phyloP scores from a whole-genome alignment of 2,113 vertebrate species.

The Phasianus colchicus region DNA sequence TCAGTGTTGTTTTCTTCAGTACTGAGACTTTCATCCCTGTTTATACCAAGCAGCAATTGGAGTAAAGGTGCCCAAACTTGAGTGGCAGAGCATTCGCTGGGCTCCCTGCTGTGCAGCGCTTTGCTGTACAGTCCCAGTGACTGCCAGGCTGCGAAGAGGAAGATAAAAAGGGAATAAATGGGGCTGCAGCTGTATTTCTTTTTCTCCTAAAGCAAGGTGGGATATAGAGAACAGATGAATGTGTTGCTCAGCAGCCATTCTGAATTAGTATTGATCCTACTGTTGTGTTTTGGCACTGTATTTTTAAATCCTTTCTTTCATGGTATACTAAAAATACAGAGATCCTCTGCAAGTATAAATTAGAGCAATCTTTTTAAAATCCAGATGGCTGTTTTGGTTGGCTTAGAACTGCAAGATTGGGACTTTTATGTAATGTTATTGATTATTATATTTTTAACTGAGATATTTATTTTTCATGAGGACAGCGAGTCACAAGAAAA shows the following conservation, averaged over 20 bases:
- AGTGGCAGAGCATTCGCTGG: not conserved
- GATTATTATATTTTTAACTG: not conserved
- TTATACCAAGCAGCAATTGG: not conserved
- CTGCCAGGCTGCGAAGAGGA: not conserved
- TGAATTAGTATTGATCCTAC: not conserved
- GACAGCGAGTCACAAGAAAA: not conserved
- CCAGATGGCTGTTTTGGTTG: not conserved
- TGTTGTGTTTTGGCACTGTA: not conserved
- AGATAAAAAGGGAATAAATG: not conserved
- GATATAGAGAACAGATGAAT: not conserved
- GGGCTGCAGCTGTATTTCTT: not conserved
- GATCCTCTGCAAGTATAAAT: not conserved
- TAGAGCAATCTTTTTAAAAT: not conserved
- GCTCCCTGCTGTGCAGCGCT: fast-evolving
- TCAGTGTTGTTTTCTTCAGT: not conserved
- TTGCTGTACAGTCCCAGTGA: fast-evolving
- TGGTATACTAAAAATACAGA: not conserved
- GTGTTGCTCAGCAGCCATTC: not conserved
- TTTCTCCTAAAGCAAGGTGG: not conserved
- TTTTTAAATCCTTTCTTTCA: not conserved
- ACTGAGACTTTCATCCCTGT: not conserved
- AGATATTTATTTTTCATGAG: not conserved
- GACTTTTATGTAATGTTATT: not conserved
- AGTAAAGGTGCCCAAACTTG: not conserved
- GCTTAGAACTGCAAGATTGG: not conserved